Percentiles rank a stretch among this genome's conserved stretches.
phyloP scores from a whole-genome alignment of 2,797 vertebrate species.

The Lates japonicus region DNA sequence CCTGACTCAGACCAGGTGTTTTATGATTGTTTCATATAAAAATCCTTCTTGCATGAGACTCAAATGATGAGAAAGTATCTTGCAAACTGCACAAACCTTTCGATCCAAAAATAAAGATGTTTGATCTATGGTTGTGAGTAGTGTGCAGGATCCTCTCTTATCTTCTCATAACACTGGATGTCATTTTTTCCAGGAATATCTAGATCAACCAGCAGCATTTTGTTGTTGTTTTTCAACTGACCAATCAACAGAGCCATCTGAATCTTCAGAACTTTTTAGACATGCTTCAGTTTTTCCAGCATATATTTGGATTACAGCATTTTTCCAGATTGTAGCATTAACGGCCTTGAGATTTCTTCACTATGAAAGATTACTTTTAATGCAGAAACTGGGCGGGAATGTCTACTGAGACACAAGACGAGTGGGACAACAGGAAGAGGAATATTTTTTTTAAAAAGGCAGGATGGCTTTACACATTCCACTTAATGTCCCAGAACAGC shows the following conservation, averaged over 20 bases:
- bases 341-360: conserved; percentile 2
- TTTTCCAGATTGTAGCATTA: conserved; percentile 10
- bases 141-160: not conserved
- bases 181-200: not conserved
- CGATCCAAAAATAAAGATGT: not conserved
- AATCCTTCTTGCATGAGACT: not conserved
- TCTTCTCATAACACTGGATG: not conserved
- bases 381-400: not conserved
- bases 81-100: not conserved
- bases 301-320: conserved; percentile 4
- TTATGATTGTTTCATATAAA: not conserved
- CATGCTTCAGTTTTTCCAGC: not conserved
- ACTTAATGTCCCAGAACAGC: conserved; percentile 77
- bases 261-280: not conserved
- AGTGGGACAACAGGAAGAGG: not conserved
- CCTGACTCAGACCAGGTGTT: not conserved
- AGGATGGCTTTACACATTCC: conserved; percentile 65
- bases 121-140: not conserved
- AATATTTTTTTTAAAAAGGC: conserved; percentile 9
- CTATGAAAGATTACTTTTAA: conserved; percentile 14
- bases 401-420: conserved; percentile 17
- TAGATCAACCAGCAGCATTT: not conserved
- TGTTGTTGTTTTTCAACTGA: not conserved
- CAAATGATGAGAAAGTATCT: not conserved
- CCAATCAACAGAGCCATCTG: not conserved